Evolutionary conservation across 2,113 vertebrate genomes (phyloP).

Genomic region (Caranx ignobilis): DNA sequence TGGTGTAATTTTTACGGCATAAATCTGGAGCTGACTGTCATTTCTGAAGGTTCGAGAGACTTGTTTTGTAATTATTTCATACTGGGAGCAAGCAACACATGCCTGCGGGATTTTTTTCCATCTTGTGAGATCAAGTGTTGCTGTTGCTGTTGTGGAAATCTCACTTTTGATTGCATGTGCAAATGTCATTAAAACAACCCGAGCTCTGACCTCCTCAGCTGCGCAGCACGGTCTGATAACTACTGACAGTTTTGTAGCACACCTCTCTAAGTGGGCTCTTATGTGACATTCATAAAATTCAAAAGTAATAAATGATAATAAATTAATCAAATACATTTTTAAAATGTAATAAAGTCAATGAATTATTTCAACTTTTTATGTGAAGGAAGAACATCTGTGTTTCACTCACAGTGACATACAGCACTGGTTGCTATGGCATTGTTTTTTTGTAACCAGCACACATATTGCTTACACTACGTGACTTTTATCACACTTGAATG

Average conservation of each 20-base stretch:
- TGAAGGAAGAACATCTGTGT: neutral
- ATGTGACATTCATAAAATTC: no score
- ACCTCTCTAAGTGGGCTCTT: no score
- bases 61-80: conserved; percentile 16
- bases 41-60: conserved; percentile 27
- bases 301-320: no score
- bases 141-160: neutral
- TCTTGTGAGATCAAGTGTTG: neutral
- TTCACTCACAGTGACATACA: no score
- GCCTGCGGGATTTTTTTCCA: conserved; percentile 1
- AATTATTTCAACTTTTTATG: neutral
- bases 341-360: neutral
- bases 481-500: neutral
- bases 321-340: no score
- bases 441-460: neutral
- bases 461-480: no score
- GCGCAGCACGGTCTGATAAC: no score
- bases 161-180: neutral
- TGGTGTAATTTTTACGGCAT: conserved; percentile 46
- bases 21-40: conserved; percentile 47
- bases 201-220: neutral
- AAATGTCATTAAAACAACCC: neutral
- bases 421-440: no score
- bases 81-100: neutral
- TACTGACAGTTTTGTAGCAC: no score